A percentile compares a stretch with the other conserved stretches of the same genome.
Evolutionary conservation across 2,797 vertebrate species (phyloP).

Genomic region (Periophthalmus magnuspinnatus): DNA sequence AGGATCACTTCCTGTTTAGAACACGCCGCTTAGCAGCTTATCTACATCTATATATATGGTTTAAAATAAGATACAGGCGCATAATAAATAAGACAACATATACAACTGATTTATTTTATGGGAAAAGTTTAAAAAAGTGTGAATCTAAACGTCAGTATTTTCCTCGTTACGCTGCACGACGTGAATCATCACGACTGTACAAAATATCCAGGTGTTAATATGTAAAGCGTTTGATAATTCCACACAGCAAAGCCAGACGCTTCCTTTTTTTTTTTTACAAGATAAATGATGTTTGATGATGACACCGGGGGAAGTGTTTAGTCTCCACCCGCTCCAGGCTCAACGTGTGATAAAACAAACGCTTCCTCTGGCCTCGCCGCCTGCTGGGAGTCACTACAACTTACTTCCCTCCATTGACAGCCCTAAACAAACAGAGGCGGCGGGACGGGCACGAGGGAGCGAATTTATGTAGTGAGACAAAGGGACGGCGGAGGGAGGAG

Average conservation of each 20-base stretch:
- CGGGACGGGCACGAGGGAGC: conserved; percentile 65
- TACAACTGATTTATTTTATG: too few species aligned
- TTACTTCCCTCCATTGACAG: conserved; percentile 59
- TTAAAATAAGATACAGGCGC: background rate
- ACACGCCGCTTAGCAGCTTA: too few species aligned
- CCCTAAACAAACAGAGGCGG: conserved; percentile 70
- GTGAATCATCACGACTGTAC: too few species aligned
- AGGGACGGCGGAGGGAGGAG: conserved; percentile 46
- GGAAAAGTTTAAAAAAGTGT: too few species aligned
- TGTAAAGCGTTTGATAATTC: background rate
- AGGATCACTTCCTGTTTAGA: too few species aligned
- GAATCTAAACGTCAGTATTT: too few species aligned
- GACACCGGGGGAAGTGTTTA: conserved; percentile 30
- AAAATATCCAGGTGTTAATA: background rate
- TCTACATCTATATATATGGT: too few species aligned
- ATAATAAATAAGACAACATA: background rate
- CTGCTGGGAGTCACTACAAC: conserved; percentile 56
- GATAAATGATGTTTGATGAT: conserved; percentile 31
- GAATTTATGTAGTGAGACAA: conserved; percentile 71
- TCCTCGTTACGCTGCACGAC: too few species aligned
- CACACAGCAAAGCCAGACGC: background rate
- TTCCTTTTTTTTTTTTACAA: background rate
- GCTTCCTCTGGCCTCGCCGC: conserved; percentile 35
- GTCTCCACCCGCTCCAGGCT: conserved; percentile 29
- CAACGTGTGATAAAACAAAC: conserved; percentile 50